Evolutionary conservation across 2,113 vertebrate species (phyloP), one percentile per base, ranked within the genome.

Genomic region (Spea bombifrons): DNA sequence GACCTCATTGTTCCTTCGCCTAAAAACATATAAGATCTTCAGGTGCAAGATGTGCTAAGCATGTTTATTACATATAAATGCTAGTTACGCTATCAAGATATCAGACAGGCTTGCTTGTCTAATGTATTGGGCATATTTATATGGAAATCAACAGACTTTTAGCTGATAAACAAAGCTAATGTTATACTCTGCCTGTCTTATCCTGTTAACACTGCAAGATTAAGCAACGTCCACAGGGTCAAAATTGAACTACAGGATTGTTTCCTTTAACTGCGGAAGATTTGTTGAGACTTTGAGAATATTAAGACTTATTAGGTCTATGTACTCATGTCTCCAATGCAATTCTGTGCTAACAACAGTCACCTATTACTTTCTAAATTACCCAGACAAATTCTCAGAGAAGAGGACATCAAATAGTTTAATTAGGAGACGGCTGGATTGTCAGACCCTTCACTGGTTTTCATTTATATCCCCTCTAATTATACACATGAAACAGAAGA

Each of bases 291-390:
- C 43, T 71, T 63, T 50, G 13, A 72, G 50, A 66, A 69, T 48
- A 66, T 71, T 64, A 66, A 66, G 48, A 66, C 64, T 44, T 67
- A 80, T 80, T 73, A 80, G 71, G 61, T 48, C 50, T 73, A 73
- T 57, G 49, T 44, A 71, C 70, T 73, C 61, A 65, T 16, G 70
- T 67, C 77, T 49, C 47, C 15, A 67, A 46, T 67, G 63, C 52
- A 73, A 67, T 73, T 73, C 77, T 80, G 10, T 44, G n/a, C 70
- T 73, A 71, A 66, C 71, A 73, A 73, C 71, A 67, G 69, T 59
- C 77, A 73, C 63, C 77, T 66, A 80, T 73, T 80, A 80, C 77
- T 80, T 80, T 80, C 77, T 73, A 80, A 80, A 80, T 80, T 80
- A 80, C 64, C 69, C 71, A 63, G 63, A 80, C 77, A 80, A 71